Evolutionary conservation across 2,888 invertebrate genomes (phyloP).

Genomic region (Hanleya hanleyi): DNA sequence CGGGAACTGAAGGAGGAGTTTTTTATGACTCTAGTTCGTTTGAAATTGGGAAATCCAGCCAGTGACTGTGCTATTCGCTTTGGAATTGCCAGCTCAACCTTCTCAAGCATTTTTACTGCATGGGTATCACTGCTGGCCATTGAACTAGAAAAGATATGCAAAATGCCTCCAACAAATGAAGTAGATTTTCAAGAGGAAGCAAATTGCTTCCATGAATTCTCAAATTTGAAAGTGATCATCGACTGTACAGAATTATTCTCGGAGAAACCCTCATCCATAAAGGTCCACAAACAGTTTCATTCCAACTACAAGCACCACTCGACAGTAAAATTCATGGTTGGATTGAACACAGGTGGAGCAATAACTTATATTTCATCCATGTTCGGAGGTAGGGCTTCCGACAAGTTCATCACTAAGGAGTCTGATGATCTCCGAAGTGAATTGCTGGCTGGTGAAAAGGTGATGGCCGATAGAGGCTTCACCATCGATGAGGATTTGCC

Average conservation of each 20-base stretch:
- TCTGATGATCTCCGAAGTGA: neutral
- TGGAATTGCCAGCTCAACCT: neutral
- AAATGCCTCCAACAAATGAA: neutral
- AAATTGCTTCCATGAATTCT: neutral
- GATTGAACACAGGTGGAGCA: neutral
- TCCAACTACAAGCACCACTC: neutral
- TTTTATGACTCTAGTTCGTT: too few relatives aligned
- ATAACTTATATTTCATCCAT: neutral
- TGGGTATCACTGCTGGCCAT: neutral
- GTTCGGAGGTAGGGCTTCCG: neutral
- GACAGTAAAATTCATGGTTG: neutral
- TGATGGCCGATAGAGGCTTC: too few relatives aligned
- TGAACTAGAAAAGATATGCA: too few relatives aligned
- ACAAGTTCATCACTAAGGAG: neutral
- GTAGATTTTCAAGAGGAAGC: neutral
- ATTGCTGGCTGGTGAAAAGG: neutral
- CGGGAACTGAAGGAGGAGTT: neutral
- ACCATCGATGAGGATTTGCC: neutral
- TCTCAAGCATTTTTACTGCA: neutral
- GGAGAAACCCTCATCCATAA: neutral
- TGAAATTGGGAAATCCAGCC: neutral
- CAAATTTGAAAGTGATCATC: neutral
- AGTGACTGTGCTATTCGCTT: neutral
- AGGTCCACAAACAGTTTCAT: neutral
- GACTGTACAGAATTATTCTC: neutral